phyloP scores from a whole-genome alignment of 2,888 invertebrate genomes.

The Gnatocerus cornutus region DNA sequence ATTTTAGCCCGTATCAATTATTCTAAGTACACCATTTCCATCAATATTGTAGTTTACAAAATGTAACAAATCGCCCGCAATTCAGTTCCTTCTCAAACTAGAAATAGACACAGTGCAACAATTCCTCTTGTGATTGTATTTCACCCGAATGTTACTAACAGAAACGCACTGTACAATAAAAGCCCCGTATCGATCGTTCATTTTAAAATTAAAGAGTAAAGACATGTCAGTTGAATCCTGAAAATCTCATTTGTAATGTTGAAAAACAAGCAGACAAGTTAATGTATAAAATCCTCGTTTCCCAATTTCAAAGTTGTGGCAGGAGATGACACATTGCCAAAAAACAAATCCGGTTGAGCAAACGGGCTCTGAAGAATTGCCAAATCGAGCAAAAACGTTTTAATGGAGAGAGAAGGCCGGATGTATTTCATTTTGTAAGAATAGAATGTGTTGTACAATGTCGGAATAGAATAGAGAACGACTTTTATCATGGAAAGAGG shows the following conservation, averaged over 20 bases:
- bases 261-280: conserved; percentile 23
- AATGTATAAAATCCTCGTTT: conserved; percentile 17
- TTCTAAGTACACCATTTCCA: too few relatives aligned
- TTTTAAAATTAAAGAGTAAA: conserved; percentile 17
- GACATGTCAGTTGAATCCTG: conserved; percentile 19
- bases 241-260: conserved; percentile 14
- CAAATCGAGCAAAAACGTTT: conserved; percentile 18
- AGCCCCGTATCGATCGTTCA: conserved; percentile 18
- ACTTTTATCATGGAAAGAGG: conserved; percentile 2
- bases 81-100: too few relatives aligned
- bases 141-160: not conserved
- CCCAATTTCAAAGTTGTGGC: conserved; percentile 9
- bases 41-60: too few relatives aligned
- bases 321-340: conserved; percentile 26
- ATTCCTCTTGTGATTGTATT: not conserved
- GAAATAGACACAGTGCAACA: too few relatives aligned
- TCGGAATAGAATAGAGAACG: not conserved
- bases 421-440: conserved; percentile 2
- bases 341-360: conserved; percentile 14
- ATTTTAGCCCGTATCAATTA: too few relatives aligned
- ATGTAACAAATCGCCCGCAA: too few relatives aligned
- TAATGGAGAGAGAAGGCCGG: conserved; percentile 2
- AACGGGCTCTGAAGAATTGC: conserved; percentile 19
- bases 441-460: conserved; percentile 2
- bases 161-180: conserved; percentile 9